Percentiles rank a stretch among this genome's conserved stretches.
These are phyloP conservation scores for Gorsachius magnificus DNA, from an alignment of 2,797 vertebrate genomes.

Conservation along the genomic window DNA sequence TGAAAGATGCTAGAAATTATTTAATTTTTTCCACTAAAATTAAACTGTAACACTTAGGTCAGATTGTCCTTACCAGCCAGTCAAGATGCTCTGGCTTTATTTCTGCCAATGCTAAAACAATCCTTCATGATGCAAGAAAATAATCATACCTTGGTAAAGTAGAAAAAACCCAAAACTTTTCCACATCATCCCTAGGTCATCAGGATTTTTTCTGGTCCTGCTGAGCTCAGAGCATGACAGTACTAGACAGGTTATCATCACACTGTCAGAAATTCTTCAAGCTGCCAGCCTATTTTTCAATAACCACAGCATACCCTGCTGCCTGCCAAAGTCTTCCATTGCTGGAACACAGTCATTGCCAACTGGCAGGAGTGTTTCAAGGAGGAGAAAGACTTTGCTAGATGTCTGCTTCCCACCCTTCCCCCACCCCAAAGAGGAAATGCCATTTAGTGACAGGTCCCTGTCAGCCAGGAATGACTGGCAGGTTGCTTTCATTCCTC, in stretches of 20 bases:
- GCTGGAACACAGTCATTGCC: background rate
- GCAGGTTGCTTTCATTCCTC: background rate
- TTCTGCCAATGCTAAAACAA: background rate
- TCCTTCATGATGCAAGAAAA: background rate
- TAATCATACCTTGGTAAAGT: background rate
- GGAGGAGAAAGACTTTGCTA: background rate
- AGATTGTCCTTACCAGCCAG: background rate
- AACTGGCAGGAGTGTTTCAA: background rate
- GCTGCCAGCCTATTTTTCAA: slow-evolving; percentile 14
- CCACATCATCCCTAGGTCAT: background rate
- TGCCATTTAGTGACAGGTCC: background rate
- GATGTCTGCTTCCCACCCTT: background rate
- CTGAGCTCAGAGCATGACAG: background rate
- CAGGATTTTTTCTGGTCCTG: background rate
- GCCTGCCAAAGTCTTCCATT: background rate
- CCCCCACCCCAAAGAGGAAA: background rate
- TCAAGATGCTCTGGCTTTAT: background rate
- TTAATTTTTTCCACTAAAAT: background rate
- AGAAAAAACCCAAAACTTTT: background rate
- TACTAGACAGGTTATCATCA: slow-evolving; percentile 29
- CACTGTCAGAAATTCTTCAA: background rate
- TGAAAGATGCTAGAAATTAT: background rate
- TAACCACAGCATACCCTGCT: background rate
- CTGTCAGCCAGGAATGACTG: background rate
- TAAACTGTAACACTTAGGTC: background rate